Percentiles rank a stretch among this genome's conserved stretches.
These are phyloP conservation scores for Acheta domesticus DNA, from an alignment of 2,888 invertebrate genomes.

Conservation along the genomic window DNA sequence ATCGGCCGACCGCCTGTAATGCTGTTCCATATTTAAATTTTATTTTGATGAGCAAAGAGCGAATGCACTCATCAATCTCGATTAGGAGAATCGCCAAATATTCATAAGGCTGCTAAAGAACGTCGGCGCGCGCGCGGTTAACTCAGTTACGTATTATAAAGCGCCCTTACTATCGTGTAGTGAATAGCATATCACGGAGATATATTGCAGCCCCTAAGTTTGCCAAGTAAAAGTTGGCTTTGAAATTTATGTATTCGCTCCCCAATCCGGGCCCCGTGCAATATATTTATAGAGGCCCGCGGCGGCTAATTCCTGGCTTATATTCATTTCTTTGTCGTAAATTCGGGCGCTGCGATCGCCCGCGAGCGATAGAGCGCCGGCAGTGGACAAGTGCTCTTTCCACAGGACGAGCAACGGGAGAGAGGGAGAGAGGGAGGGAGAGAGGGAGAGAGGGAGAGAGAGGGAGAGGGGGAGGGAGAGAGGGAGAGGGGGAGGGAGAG, in stretches of 20 bases:
- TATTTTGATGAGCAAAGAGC: background rate
- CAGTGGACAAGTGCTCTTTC: too few species aligned
- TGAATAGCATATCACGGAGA: conserved; percentile 2
- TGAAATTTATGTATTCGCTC: background rate
- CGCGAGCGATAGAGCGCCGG: too few species aligned
- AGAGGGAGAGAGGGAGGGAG: too few species aligned
- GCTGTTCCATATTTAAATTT: background rate
- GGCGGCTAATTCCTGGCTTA: background rate
- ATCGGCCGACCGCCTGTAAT: too few species aligned
- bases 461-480: too few species aligned
- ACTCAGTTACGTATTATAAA: background rate
- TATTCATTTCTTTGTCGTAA: background rate
- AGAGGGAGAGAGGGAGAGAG: too few species aligned
- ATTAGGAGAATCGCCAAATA: background rate
- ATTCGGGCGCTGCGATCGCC: background rate
- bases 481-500: too few species aligned
- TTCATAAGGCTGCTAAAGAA: background rate
- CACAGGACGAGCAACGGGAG: too few species aligned
- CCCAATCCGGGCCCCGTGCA: background rate
- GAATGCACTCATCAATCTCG: background rate
- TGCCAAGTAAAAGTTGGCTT: conserved; percentile 6
- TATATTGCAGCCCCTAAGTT: conserved; percentile 6
- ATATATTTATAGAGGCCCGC: background rate
- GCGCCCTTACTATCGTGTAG: background rate
- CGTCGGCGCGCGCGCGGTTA: background rate